A percentile compares a stretch with the other conserved stretches of the same genome.
Evolutionary conservation across 2,888 invertebrate genomes (phyloP).

Genomic region (Spisula solida): DNA sequence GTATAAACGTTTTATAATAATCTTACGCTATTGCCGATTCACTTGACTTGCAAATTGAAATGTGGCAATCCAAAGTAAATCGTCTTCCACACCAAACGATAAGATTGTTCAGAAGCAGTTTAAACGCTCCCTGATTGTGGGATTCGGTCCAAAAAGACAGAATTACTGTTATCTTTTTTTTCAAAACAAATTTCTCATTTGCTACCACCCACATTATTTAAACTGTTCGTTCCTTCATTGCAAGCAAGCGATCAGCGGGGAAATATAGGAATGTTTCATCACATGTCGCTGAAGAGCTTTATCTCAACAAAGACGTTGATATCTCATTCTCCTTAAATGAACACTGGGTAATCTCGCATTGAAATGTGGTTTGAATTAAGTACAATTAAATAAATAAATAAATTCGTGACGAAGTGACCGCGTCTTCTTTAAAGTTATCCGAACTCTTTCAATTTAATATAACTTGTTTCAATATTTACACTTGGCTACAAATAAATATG

Average conservation of each 20-base stretch:
- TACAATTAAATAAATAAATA: background rate
- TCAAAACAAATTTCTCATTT: constrained; percentile 5
- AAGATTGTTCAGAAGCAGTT: background rate
- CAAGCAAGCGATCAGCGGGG: background rate
- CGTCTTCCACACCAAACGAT: background rate
- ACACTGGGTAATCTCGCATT: background rate
- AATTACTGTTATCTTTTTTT: background rate
- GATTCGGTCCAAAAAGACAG: background rate
- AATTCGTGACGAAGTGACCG: background rate
- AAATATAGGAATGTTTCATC: background rate
- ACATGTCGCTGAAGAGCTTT: background rate
- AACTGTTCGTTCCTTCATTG: background rate
- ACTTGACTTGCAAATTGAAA: background rate
- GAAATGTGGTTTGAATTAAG: background rate
- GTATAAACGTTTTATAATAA: background rate
- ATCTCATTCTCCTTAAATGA: background rate
- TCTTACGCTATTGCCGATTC: background rate
- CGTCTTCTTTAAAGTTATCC: background rate
- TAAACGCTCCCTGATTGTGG: background rate
- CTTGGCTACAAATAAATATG: background rate
- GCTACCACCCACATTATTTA: background rate
- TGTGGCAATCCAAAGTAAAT: background rate
- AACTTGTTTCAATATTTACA: background rate
- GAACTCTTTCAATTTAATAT: background rate
- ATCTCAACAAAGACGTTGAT: background rate